A percentile compares a stretch with the other conserved stretches of the same genome.
phyloP scores from a whole-genome alignment of 2,888 invertebrate species.

The Panopea generosa region DNA sequence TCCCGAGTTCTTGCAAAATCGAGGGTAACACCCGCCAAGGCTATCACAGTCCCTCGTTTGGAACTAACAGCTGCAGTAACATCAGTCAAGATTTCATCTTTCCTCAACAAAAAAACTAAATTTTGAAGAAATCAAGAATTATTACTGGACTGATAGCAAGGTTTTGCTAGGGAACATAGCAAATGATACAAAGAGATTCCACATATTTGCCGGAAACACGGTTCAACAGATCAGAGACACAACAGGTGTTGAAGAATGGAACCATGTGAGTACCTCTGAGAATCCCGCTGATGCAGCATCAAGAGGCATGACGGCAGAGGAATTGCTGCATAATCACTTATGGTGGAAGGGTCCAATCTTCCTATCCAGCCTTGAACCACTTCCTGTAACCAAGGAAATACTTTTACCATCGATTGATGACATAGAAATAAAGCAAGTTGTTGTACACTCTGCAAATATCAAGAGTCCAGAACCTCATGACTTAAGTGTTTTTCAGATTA shows the following conservation, averaged over 20 bases:
- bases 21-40: slow-evolving; percentile 58
- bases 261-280: slow-evolving; percentile 45
- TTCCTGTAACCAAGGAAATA: slow-evolving; percentile 33
- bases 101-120: slow-evolving; percentile 30
- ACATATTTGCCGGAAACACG: slow-evolving; percentile 64
- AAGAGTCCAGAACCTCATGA: no score
- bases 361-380: slow-evolving; percentile 22
- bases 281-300: slow-evolving; percentile 65
- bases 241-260: slow-evolving; percentile 54
- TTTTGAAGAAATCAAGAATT: slow-evolving; percentile 12
- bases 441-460: no score
- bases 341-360: slow-evolving; percentile 46
- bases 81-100: slow-evolving; percentile 26
- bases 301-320: slow-evolving; percentile 27
- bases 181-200: slow-evolving; percentile 59
- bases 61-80: slow-evolving; percentile 59
- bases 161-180: slow-evolving; percentile 64
- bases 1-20: slow-evolving; percentile 54
- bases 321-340: slow-evolving; percentile 10
- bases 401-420: slow-evolving; percentile 26
- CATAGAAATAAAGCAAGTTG: no score
- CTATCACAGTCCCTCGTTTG: slow-evolving; percentile 53
- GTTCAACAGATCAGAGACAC: slow-evolving; percentile 58
- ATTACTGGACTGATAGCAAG: slow-evolving; percentile 60
- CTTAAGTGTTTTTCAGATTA: no score